Conservation (phyloP, 2,888 invertebrate genomes). For the Griposia aprilina region DNA sequence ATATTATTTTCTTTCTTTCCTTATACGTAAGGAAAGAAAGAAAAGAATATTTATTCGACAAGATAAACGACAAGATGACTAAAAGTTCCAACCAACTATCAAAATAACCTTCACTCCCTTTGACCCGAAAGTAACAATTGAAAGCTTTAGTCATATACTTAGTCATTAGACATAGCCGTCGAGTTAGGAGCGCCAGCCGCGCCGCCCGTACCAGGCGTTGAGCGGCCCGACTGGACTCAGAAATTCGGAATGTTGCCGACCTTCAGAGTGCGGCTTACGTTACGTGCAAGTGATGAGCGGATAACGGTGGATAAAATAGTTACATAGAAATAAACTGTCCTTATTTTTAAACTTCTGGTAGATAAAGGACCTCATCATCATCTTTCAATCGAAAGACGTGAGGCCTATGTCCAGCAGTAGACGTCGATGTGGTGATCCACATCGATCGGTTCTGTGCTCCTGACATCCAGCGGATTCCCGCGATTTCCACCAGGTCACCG, state of each 20-base stretch:
- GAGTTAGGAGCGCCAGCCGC: constrained; percentile 67
- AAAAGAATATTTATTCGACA: background rate
- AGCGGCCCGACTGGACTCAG: constrained; percentile 79
- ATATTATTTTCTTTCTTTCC: no score
- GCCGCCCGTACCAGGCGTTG: constrained; percentile 82
- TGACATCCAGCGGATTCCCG: background rate
- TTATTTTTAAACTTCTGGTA: background rate
- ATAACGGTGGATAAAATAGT: background rate
- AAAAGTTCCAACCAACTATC: background rate
- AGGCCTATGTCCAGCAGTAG: no score
- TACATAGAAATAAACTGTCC: background rate
- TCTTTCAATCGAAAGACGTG: background rate
- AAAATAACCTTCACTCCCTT: constrained; percentile 2
- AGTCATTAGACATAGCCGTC: constrained; percentile 58
- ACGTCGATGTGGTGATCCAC: no score
- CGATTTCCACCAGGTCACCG: background rate
- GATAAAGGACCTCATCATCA: background rate
- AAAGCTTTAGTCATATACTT: constrained; percentile 56
- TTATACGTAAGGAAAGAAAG: background rate
- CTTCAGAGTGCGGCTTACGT: constrained; percentile 79
- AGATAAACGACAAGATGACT: background rate
- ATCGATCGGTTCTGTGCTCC: background rate
- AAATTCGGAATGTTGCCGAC: constrained; percentile 88
- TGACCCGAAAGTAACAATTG: constrained; percentile 22
- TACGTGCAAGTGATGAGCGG: constrained; percentile 58